Percentiles rank a stretch among this genome's conserved stretches.
These are phyloP conservation scores for Drosophila aff. DNA, from an alignment of 1,140 invertebrate species.

Conservation along the genomic window DNA sequence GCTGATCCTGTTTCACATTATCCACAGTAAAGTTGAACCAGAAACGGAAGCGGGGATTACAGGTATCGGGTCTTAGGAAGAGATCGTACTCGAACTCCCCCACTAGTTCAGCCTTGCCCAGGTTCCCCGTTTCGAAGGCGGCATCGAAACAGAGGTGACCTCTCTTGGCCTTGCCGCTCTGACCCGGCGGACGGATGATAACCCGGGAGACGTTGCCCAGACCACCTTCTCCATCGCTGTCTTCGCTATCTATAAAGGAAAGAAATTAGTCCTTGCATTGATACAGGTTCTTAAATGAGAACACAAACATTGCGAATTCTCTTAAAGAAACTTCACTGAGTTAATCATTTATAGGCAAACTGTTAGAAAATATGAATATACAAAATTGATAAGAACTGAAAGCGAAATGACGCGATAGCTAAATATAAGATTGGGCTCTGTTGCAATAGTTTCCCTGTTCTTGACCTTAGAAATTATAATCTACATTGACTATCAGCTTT, in stretches of 20 bases:
- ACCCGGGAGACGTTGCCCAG: constrained; percentile 97
- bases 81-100: constrained; percentile 98
- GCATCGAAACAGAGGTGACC: constrained; percentile 99
- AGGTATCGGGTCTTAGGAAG: constrained; percentile 98
- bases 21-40: constrained; percentile 99
- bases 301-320: neutral
- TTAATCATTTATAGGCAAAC: neutral
- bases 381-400: constrained; percentile 9
- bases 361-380: neutral
- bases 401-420: constrained; percentile 3
- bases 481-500: neutral
- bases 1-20: constrained; percentile 96
- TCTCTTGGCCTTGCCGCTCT: constrained; percentile 92
- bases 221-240: constrained; percentile 97
- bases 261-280: no score
- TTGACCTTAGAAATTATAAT: constrained; percentile 19
- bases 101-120: constrained; percentile 97
- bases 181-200: constrained; percentile 96
- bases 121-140: constrained; percentile 98
- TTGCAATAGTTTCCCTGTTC: constrained; percentile 6
- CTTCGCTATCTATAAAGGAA: constrained; percentile 93
- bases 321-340: neutral
- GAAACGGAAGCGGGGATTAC: constrained; percentile 95
- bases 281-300: neutral
- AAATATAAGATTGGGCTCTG: neutral